Base-by-base conservation (phyloP, 2,797 vertebrate genomes). In the Neostethus bicornis region DNA sequence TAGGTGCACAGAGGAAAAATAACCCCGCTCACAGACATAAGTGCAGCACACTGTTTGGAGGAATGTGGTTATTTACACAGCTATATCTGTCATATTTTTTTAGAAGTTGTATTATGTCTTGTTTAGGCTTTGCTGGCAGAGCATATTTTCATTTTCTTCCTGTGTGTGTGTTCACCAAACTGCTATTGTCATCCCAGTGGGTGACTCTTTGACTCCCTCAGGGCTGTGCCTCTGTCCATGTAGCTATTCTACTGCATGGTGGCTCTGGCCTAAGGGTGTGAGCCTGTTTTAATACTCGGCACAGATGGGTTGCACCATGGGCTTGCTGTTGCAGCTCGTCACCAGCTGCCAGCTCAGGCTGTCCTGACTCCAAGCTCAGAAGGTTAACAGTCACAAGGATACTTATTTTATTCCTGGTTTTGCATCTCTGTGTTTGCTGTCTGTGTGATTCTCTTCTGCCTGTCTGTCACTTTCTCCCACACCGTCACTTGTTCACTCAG, bases 141-240 rank as follows among this genome's bases (percentile, higher is more conserved):
- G 11, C 52, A 51, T 72, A 63, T 16, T 10, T 50, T 51, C 41
- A 19, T 44, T 39, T 21, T 56, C 28, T 65, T 46, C 73, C 47
- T 65, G 20, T 47, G 25, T 65, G 61, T 66, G 69, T 69, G 73
- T 79, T 73, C 85, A 78, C 75, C 81, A 82, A 81, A 80, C 86
- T 87, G 87, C 77, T 82, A 82, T 87, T 86, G 87, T 89, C 84
- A 68, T 88, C 88, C 65, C 88, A 87, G 88, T 85, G 77, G 89
- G 89, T 69, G 73, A 87, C 86, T 82, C 78, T 83, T 86, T 77
- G 84, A 57, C 83, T 83, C 85, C 87, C 86, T 79, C 60, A 82
- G 84, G 86, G 87, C 79, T 59, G 54, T 53, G 78, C 73, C 83
- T 79, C 60, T 77, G 80, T 86, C 79, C 68, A 65, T 80, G 79